These are phyloP conservation scores for Myiozetetes cayanensis DNA, from an alignment of 2,113 vertebrate genomes.

Conservation along the genomic window DNA sequence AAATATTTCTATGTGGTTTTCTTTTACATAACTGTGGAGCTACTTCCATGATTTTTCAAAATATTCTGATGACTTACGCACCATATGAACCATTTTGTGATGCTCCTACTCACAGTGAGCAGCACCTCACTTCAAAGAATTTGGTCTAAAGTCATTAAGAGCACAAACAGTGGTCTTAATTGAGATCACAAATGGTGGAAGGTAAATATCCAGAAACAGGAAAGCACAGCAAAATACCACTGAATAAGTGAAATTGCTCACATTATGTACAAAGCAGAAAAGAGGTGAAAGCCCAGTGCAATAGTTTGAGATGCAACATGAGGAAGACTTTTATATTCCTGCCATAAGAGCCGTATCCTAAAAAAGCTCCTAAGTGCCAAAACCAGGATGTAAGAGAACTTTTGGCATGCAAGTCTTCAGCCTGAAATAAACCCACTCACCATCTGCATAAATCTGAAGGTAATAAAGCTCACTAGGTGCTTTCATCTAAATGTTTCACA, in stretches of 20 bases:
- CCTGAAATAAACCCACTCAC: slow-evolving; percentile 51
- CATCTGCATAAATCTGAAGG: slow-evolving; percentile 52
- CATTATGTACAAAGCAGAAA: not conserved
- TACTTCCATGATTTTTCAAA: not conserved
- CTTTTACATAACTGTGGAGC: not conserved
- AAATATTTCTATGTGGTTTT: not conserved
- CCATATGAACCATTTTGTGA: not conserved
- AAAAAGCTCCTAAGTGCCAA: slow-evolving; percentile 6
- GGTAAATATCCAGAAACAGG: not conserved
- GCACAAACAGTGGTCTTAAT: not conserved
- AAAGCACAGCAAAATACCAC: not conserved
- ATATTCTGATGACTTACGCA: not conserved
- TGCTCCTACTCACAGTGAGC: not conserved
- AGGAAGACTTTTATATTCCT: not conserved
- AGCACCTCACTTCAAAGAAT: not conserved
- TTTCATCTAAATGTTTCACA: not conserved
- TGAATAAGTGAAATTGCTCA: not conserved
- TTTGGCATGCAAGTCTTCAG: not conserved
- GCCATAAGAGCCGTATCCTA: not conserved
- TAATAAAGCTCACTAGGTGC: slow-evolving; percentile 40
- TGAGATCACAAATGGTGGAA: not conserved
- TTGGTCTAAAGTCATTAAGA: not conserved
- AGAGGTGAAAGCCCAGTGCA: not conserved
- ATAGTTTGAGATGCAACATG: not conserved
- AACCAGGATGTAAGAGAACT: slow-evolving; percentile 21